phyloP scores from a whole-genome alignment of 2,797 vertebrate species.

The Erithacus rubecula region DNA sequence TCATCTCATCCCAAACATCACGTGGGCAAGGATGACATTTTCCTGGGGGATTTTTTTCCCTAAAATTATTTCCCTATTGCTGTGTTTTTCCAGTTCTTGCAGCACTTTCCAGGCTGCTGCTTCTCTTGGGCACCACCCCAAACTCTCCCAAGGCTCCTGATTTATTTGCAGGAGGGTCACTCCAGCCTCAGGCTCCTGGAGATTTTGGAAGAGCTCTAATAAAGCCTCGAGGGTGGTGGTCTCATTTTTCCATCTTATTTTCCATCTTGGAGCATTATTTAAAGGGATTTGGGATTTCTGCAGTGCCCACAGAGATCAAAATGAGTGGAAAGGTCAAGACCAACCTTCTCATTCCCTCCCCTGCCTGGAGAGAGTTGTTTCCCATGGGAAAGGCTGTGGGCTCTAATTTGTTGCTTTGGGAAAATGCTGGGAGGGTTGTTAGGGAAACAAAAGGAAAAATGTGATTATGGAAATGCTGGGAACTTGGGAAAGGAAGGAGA shows the following conservation, averaged over 20 bases:
- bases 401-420: not conserved
- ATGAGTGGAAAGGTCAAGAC: not conserved
- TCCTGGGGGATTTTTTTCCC: not conserved
- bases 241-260: not conserved
- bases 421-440: not conserved
- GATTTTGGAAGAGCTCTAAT: not conserved
- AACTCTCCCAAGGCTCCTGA: not conserved
- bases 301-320: not conserved
- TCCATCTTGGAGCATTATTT: not conserved
- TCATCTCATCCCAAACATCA: fast-evolving
- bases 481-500: not conserved
- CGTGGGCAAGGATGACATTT: not conserved
- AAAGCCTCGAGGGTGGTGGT: not conserved
- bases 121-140: not conserved
- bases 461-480: not conserved
- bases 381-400: not conserved
- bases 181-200: not conserved
- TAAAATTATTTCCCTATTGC: fast-evolving
- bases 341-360: not conserved
- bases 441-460: not conserved
- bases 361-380: not conserved
- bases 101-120: not conserved
- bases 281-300: not conserved
- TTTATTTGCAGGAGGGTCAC: not conserved
- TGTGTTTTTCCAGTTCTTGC: not conserved